These are phyloP conservation scores for Neomorphus geoffroyi DNA, from an alignment of 2,797 vertebrate species.

Conservation along the genomic window DNA sequence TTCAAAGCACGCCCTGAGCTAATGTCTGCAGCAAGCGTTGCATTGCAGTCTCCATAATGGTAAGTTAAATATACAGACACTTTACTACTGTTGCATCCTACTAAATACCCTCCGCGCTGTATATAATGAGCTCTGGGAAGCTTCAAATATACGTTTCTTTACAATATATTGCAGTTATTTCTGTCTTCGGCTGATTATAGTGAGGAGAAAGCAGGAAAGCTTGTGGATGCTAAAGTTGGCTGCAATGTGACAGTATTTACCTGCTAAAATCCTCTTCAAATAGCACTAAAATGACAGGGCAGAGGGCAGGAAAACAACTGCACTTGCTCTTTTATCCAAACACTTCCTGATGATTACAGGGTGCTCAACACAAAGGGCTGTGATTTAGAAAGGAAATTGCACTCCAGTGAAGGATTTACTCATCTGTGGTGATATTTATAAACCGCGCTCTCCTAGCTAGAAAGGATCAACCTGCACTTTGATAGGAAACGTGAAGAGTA, in stretches of 20 bases:
- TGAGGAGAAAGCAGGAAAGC: background rate
- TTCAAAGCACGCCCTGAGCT: background rate
- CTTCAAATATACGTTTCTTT: background rate
- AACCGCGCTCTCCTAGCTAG: background rate
- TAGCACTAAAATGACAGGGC: conserved; percentile 71
- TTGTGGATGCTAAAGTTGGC: background rate
- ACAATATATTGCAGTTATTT: background rate
- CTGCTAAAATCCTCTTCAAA: conserved; percentile 57
- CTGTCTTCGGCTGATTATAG: background rate
- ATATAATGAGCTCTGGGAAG: background rate
- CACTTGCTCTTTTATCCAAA: conserved; percentile 55
- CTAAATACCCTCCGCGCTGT: background rate
- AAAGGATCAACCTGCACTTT: background rate
- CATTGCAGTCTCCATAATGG: background rate
- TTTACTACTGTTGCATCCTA: background rate
- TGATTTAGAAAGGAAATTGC: conserved; percentile 57
- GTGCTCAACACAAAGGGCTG: conserved; percentile 48
- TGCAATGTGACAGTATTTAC: conserved; percentile 48
- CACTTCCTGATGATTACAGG: conserved; percentile 57
- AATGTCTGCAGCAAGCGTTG: background rate
- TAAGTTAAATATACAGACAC: background rate
- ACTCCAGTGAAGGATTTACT: conserved; percentile 20
- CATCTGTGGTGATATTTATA: conserved; percentile 44
- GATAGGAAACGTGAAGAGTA: background rate
- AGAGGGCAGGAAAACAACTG: conserved; percentile 17